Evolutionary conservation across 2,797 vertebrate species (phyloP), one percentile per base, ranked within the genome.

Genomic region (Neosilurus hyrtlii): DNA sequence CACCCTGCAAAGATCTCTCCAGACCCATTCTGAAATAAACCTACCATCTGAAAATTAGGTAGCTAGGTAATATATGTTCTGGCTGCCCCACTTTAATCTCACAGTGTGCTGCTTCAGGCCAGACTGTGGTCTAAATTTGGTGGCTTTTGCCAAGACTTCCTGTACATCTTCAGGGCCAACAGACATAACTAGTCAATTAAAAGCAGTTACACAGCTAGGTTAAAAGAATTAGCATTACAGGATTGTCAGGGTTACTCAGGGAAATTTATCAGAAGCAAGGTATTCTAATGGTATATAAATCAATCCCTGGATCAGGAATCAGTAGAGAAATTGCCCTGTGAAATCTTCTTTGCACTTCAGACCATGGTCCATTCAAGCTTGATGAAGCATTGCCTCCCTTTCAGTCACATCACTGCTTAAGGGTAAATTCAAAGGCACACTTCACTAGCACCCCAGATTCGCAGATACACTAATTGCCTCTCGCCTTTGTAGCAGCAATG

Each of bases 161-260:
- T 35, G 30, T 56, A 24, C 20, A n/a, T 56, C 8, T 56, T 51
- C 4, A 26, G 52, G 51, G 52, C 16, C 52, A 57, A 7, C 18
- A 54, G 26, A 75, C 18, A 59, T 26, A 75, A 22, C 16, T 59
- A 57, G 11, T 59, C 18, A 4, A 57, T 75, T 57, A 74, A 22
- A 9, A 18, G 8, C 56, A 35, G 26, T 73, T 20, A 6, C n/a
- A 5, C 15, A 37, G 0, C 49, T 52, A 57, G 35, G 18, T 75
- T 62, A 77, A 77, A 77, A 2, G 3, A 77, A 49, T 61, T 61
- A n/a, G 56, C 20, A 15, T 30, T 56, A 73, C 72, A 74, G 16
- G 72, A 30, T 20, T 74, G 5, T 37, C 26, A 74, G 26, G 24
- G 26, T 57, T 24, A 74, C 72, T 57, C 16, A 30, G 26, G 57